These are phyloP conservation scores for Lanistes nyassanus DNA, from an alignment of 1,140 invertebrate genomes.

Conservation along the genomic window DNA sequence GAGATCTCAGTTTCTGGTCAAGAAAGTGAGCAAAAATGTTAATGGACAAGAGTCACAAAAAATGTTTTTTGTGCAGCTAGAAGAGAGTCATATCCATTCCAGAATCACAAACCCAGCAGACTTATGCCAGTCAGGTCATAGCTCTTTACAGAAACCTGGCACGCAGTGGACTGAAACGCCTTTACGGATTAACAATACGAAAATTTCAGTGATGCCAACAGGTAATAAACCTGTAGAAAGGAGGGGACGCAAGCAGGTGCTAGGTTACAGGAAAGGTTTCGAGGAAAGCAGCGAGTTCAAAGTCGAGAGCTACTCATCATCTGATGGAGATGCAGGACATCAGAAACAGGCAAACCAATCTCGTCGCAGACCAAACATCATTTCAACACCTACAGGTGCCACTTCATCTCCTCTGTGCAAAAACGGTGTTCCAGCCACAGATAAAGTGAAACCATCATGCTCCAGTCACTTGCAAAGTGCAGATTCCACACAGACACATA, in stretches of 20 bases:
- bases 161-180: not conserved
- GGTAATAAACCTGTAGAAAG: not conserved
- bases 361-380: not conserved
- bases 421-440: not conserved
- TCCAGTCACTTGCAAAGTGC: not conserved
- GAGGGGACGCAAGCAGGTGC: constrained; percentile 16
- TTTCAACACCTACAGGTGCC: not conserved
- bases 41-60: constrained; percentile 16
- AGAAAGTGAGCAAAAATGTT: constrained; percentile 25
- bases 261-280: not conserved
- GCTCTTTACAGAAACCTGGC: not conserved
- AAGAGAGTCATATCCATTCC: not conserved
- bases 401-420: not conserved
- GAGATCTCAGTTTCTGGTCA: constrained; percentile 20
- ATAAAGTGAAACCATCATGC: not conserved
- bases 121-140: not conserved
- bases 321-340: not conserved
- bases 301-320: not conserved
- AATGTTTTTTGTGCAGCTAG: constrained; percentile 3
- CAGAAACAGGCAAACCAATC: not conserved
- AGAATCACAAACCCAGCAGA: too few species aligned
- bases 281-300: not conserved
- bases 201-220: not conserved
- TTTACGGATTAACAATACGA: not conserved
- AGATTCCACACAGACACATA: not conserved